Percentiles rank a stretch among this genome's conserved stretches.
These are phyloP conservation scores for Palaemon carinicauda DNA, from an alignment of 1,140 invertebrate species.

Conservation along the genomic window DNA sequence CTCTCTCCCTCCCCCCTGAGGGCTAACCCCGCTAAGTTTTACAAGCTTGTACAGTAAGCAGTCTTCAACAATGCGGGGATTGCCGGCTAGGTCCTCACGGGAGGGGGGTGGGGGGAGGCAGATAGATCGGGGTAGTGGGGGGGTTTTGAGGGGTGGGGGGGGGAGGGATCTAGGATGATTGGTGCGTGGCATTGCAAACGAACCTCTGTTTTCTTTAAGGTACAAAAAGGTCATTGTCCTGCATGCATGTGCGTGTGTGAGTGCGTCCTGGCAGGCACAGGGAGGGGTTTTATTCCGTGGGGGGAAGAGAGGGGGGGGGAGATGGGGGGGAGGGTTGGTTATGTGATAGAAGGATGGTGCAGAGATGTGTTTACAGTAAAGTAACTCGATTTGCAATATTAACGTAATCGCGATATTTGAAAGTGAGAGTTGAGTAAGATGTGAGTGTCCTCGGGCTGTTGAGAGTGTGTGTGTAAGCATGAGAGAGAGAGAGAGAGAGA, in stretches of 20 bases:
- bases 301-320: background rate
- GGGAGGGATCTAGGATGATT: background rate
- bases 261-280: background rate
- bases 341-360: background rate
- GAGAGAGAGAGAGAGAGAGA: background rate
- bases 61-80: background rate
- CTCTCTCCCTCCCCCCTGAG: no score
- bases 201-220: no score
- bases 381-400: no score
- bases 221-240: background rate
- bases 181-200: no score
- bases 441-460: no score
- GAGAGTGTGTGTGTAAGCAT: background rate
- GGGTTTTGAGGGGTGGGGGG: background rate
- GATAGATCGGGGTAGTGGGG: background rate
- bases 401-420: no score
- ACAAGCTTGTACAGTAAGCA: no score
- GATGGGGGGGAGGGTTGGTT: no score
- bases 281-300: background rate
- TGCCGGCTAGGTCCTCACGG: background rate
- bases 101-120: background rate
- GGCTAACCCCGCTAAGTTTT: no score
- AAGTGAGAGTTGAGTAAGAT: no score
- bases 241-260: background rate
- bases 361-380: no score